A percentile compares a stretch with the other conserved stretches of the same genome.
phyloP scores from a whole-genome alignment of 2,888 invertebrate genomes.

The Ditula angustiorana region DNA sequence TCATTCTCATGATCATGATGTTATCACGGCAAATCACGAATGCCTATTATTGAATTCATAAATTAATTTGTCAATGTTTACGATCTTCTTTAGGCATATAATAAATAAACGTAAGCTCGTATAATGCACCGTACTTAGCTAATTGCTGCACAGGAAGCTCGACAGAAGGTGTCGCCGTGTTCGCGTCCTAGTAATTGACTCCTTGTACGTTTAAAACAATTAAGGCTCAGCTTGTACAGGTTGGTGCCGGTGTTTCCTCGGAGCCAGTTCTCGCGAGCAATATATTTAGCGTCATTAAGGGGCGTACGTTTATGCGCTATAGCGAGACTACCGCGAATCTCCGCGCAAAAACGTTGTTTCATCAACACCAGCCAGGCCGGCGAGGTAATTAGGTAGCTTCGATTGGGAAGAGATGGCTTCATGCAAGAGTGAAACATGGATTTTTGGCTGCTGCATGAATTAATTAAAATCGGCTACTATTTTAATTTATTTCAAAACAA shows the following conservation, averaged over 20 bases:
- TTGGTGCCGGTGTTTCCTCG: conserved; percentile 41
- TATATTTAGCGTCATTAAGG: conserved; percentile 69
- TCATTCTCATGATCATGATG: no score
- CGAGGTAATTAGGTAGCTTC: conserved; percentile 67
- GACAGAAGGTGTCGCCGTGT: conserved; percentile 50
- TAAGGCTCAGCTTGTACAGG: conserved; percentile 44
- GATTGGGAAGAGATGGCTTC: conserved; percentile 55
- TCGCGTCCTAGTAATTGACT: conserved; percentile 49
- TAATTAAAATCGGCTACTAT: background rate
- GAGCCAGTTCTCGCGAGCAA: conserved; percentile 55
- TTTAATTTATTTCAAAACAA: no score
- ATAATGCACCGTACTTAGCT: conserved; percentile 43
- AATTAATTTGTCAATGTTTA: no score
- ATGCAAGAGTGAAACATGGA: conserved; percentile 47
- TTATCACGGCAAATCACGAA: no score
- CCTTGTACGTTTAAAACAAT: conserved; percentile 56
- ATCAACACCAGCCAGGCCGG: conserved; percentile 70
- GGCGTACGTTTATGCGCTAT: conserved; percentile 66
- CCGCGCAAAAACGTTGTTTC: conserved; percentile 70
- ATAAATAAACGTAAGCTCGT: background rate
- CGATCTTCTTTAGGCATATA: no score
- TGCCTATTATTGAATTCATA: no score
- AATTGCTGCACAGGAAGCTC: conserved; percentile 40
- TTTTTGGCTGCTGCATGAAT: background rate
- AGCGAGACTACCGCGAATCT: conserved; percentile 68